Conservation (phyloP, 2,797 vertebrate genomes). For the Lithobates sylvaticus region DNA sequence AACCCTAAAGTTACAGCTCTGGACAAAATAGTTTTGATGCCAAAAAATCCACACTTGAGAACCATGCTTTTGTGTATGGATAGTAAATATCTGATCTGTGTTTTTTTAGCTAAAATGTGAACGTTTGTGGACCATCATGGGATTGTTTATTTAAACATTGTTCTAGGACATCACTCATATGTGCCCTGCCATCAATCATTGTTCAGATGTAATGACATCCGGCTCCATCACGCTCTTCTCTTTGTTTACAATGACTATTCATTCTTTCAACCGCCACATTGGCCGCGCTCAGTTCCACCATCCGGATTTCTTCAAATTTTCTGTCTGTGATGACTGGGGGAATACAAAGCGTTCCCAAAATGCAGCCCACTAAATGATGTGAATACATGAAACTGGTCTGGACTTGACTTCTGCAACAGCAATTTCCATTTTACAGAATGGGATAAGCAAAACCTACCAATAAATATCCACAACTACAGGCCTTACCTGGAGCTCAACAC, state of each 20-base stretch:
- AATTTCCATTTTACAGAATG: neutral
- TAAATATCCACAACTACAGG: no score
- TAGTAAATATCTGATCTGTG: no score
- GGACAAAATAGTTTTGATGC: no score
- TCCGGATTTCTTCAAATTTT: constrained; percentile 29
- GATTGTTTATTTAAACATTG: constrained; percentile 9
- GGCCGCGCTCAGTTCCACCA: neutral
- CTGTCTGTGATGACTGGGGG: constrained; percentile 15
- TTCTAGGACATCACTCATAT: constrained; percentile 11
- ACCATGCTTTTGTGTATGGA: no score
- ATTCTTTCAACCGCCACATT: constrained; percentile 28
- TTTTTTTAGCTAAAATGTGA: no score
- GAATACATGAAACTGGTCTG: neutral
- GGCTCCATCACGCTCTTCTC: neutral
- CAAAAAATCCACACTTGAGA: no score
- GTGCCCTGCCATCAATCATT: constrained; percentile 28
- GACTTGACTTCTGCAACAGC: neutral
- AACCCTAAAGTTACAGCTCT: no score
- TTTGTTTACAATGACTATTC: constrained; percentile 22
- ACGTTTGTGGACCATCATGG: neutral
- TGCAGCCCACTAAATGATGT: neutral
- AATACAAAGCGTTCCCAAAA: constrained; percentile 37
- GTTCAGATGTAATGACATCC: constrained; percentile 13
- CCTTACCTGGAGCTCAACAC: no score
- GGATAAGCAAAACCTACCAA: no score